Evolutionary conservation across 2,797 vertebrate genomes (phyloP).

Genomic region (Moxostoma hubbsi): DNA sequence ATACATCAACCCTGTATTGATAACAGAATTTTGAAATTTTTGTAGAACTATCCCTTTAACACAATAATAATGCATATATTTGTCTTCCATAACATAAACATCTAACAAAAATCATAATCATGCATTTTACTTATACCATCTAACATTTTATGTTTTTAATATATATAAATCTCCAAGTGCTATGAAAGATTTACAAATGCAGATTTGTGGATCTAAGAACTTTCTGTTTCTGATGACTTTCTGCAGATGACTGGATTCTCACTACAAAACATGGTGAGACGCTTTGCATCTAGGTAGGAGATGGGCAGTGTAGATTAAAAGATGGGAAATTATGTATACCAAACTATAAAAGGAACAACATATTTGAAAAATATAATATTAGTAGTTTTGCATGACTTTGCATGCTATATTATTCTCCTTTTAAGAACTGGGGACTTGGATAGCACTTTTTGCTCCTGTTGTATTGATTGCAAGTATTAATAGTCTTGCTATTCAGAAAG

Average conservation of each 20-base stretch:
- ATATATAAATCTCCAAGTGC: neutral
- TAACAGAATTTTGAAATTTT: no score
- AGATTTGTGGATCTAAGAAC: neutral
- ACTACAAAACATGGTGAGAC: constrained; percentile 19
- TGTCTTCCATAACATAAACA: neutral
- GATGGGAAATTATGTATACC: neutral
- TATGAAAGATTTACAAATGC: neutral
- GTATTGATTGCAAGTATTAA: neutral
- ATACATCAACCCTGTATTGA: neutral
- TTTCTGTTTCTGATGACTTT: constrained; percentile 18
- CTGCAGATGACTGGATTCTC: constrained; percentile 11
- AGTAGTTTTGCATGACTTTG: constrained; percentile 9
- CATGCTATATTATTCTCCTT: neutral
- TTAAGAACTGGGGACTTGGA: neutral
- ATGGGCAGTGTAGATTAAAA: neutral
- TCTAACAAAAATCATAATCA: neutral
- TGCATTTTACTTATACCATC: neutral
- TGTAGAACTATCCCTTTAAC: neutral
- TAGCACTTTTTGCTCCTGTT: neutral
- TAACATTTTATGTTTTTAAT: neutral
- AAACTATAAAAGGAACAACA: neutral
- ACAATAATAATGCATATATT: neutral
- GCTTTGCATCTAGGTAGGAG: neutral
- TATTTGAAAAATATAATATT: neutral
- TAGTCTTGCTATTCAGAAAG: no score